These are phyloP conservation scores for Caenorhabditis japonica DNA, from an alignment of 2,888 invertebrate species.

Conservation along the genomic window DNA sequence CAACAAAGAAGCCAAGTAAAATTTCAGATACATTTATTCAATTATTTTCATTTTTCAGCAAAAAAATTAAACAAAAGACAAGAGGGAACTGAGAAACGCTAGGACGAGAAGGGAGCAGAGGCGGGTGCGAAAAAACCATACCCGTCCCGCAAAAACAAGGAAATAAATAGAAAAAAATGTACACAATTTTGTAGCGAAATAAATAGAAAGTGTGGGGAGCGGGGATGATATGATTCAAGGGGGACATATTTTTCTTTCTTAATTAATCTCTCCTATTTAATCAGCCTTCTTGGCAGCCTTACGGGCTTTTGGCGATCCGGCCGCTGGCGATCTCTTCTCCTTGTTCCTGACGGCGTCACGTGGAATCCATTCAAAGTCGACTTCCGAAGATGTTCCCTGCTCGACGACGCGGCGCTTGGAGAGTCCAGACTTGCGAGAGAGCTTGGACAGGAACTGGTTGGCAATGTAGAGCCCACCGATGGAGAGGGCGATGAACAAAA, in stretches of 20 bases:
- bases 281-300: slow-evolving; percentile 68
- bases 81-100: slow-evolving; percentile 8
- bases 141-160: slow-evolving; percentile 48
- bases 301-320: slow-evolving; percentile 67
- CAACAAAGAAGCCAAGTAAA: too few relatives aligned
- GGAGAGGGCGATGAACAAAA: slow-evolving; percentile 91
- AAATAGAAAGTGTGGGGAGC: slow-evolving; percentile 16
- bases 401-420: slow-evolving; percentile 80
- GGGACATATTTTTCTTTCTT: background rate
- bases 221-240: slow-evolving; percentile 16
- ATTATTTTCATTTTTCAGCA: slow-evolving; percentile 26
- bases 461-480: slow-evolving; percentile 85
- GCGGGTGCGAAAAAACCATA: slow-evolving; percentile 52
- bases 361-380: slow-evolving; percentile 98
- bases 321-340: slow-evolving; percentile 69
- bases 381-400: slow-evolving; percentile 92
- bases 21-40: background rate
- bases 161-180: slow-evolving; percentile 43
- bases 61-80: too few relatives aligned
- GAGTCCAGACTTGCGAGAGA: slow-evolving; percentile 73
- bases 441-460: slow-evolving; percentile 77
- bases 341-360: slow-evolving; percentile 81
- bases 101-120: slow-evolving; percentile 4
- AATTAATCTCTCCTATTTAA: slow-evolving; percentile 32
- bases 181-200: slow-evolving; percentile 37